Evolutionary conservation across 37 sponge, comb jelly and placozoan genomes (phyloP).

Genomic region (Hexactinellida sp.): DNA sequence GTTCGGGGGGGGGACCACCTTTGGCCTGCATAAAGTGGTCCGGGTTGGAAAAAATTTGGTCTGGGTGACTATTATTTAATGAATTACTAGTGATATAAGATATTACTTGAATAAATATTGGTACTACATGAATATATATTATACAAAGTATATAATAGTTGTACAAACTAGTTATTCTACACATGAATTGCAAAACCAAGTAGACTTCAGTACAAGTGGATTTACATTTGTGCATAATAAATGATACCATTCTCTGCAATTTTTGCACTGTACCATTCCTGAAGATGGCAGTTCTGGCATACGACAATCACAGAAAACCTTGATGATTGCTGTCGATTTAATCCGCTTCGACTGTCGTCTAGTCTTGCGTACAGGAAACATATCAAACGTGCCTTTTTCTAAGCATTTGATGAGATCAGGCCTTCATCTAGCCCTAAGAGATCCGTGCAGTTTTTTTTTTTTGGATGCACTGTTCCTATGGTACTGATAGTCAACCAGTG

Average conservation of each 20-base stretch:
- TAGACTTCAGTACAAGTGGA: background rate
- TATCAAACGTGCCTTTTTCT: background rate
- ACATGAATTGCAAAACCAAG: background rate
- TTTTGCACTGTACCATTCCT: background rate
- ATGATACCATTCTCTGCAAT: background rate
- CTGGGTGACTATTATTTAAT: too few relatives aligned
- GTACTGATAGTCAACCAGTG: constrained; percentile 27
- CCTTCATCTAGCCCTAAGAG: too few relatives aligned
- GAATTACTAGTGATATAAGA: too few relatives aligned
- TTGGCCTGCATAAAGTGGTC: too few relatives aligned
- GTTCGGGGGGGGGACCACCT: too few relatives aligned
- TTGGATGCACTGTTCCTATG: background rate
- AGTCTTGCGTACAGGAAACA: background rate
- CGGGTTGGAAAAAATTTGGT: too few relatives aligned
- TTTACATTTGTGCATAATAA: background rate
- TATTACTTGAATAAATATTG: too few relatives aligned
- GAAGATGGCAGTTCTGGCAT: background rate
- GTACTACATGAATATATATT: too few relatives aligned
- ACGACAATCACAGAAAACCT: background rate
- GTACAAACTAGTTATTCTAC: too few relatives aligned
- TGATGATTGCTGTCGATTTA: background rate
- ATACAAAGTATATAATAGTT: too few relatives aligned
- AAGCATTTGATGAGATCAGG: constrained; percentile 19
- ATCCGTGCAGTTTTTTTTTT: too few relatives aligned
- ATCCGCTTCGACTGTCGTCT: background rate